Base-by-base conservation (phyloP, 2,797 vertebrate species). In the Enteromius paludinosus region DNA sequence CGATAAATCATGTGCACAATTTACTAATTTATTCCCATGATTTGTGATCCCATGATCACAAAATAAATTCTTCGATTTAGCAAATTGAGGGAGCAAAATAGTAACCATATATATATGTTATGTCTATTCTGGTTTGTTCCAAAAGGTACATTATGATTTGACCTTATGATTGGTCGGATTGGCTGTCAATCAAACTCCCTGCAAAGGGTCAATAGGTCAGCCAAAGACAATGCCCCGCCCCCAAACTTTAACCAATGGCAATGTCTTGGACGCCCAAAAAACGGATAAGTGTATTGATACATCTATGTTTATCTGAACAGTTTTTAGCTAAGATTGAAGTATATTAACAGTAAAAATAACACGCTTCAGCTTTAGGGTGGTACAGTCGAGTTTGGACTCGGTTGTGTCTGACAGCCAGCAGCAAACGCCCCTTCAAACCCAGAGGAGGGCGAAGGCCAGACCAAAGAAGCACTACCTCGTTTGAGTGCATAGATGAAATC, bases 401-500 rank as follows among this genome's bases (percentile, higher is more conserved):
- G n/a, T 75, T 85, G 82, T 74, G 66, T 76, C 70, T 78, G 73
- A 81, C 84, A 84, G 83, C 86, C 87, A 87, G 93, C 89, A 93
- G 94, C 90, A 87, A 87, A 89, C 82, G 62, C 86, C 76, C 33
- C 14, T 18, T 45, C 59, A 38, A 79, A 87, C 61, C 70, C 82
- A 87, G 84, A 89, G 83, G 72, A 79, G 76, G 89, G 87, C 81
- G 59, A 77, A 86, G 88, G 85, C 87, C 87, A 87, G 90, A 89
- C 89, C 89, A 85, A 86, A 90, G 91, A 92, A 88, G 88, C 91
- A 95, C 92, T 94, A 94, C 95, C 96, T 96, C 96, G 94, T 89
- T 93, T 97, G 91, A 97, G 96, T 99, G 98, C 98, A 98, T 98
- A 99, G 98, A 97, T 98, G 93, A 97, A 97, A 97, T 96, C 94